phyloP scores from a whole-genome alignment of 2,797 vertebrate species.

The Dallia pectoralis region DNA sequence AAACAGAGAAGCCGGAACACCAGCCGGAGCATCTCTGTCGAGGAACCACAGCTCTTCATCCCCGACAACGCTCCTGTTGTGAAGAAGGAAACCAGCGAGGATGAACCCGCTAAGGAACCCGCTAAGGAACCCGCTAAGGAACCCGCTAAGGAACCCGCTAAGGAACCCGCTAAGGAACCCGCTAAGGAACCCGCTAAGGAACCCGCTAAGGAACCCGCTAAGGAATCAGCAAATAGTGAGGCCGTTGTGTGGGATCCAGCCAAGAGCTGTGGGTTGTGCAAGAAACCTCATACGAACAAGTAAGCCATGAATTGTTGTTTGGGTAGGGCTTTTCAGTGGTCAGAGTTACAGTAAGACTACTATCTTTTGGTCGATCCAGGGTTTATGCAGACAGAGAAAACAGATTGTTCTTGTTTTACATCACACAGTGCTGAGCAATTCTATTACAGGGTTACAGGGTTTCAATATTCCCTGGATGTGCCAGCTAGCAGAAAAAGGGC shows the following conservation, averaged over 20 bases:
- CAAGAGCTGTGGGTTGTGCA: conserved; percentile 95
- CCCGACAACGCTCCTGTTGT: conserved; percentile 91
- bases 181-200: conserved; percentile 42
- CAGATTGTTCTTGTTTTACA: too few relatives aligned
- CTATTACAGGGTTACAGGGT: too few relatives aligned
- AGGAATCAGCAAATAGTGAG: conserved; percentile 73
- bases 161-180: conserved; percentile 63
- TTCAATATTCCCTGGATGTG: too few relatives aligned
- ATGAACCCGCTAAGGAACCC: conserved; percentile 33
- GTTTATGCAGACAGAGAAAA: too few relatives aligned
- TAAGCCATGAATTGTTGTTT: conserved; percentile 57
- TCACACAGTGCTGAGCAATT: too few relatives aligned
- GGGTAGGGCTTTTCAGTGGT: background rate
- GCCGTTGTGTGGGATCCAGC: conserved; percentile 84
- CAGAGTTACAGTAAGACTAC: background rate
- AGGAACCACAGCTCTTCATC: conserved; percentile 94
- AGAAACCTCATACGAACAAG: conserved; percentile 95
- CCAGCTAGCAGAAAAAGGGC: too few relatives aligned
- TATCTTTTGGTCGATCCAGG: too few relatives aligned
- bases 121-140: conserved; percentile 49
- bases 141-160: conserved; percentile 39
- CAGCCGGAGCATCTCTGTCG: conserved; percentile 86
- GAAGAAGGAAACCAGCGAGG: conserved; percentile 76
- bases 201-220: conserved; percentile 37
- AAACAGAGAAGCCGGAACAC: conserved; percentile 84